phyloP scores from a whole-genome alignment of 23 tunicate species.

The Aplidium turbinatum region DNA sequence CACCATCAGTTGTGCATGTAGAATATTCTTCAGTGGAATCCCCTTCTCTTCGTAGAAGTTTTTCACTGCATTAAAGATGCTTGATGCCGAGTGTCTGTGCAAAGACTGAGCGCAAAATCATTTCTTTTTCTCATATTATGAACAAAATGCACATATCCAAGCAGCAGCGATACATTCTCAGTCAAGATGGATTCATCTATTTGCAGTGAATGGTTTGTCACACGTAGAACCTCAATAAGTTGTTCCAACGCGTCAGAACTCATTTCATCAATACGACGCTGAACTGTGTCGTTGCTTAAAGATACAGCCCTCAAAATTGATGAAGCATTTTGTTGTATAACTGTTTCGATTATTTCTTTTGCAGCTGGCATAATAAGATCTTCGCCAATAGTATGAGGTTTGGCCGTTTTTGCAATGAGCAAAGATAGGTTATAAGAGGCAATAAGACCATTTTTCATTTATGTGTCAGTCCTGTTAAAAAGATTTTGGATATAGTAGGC shows the following conservation, averaged over 20 bases:
- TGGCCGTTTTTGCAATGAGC: constrained; percentile 59
- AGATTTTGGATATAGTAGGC: too few relatives aligned
- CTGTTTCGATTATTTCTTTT: constrained; percentile 49
- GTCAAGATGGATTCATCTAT: constrained; percentile 30
- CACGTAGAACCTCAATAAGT: constrained; percentile 30
- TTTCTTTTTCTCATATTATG: constrained; percentile 38
- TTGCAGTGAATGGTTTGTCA: constrained; percentile 22
- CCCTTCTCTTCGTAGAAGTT: constrained; percentile 20
- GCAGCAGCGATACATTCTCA: constrained; percentile 17
- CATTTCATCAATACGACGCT: constrained; percentile 28
- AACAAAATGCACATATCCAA: constrained; percentile 33
- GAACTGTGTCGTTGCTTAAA: constrained; percentile 36
- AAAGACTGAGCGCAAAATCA: too few relatives aligned
- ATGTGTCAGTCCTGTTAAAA: too few relatives aligned
- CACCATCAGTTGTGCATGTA: constrained; percentile 60
- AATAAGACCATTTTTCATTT: too few relatives aligned
- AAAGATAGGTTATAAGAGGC: constrained; percentile 48
- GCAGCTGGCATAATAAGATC: constrained; percentile 43
- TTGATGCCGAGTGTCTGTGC: too few relatives aligned
- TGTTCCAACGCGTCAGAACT: constrained; percentile 18
- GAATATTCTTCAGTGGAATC: constrained; percentile 42
- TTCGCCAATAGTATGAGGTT: constrained; percentile 58
- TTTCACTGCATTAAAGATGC: constrained; percentile 37
- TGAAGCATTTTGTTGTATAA: constrained; percentile 46
- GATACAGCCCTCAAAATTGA: constrained; percentile 32